Conservation (phyloP, 2,113 vertebrate species). For the Bambusicola thoracicus region DNA sequence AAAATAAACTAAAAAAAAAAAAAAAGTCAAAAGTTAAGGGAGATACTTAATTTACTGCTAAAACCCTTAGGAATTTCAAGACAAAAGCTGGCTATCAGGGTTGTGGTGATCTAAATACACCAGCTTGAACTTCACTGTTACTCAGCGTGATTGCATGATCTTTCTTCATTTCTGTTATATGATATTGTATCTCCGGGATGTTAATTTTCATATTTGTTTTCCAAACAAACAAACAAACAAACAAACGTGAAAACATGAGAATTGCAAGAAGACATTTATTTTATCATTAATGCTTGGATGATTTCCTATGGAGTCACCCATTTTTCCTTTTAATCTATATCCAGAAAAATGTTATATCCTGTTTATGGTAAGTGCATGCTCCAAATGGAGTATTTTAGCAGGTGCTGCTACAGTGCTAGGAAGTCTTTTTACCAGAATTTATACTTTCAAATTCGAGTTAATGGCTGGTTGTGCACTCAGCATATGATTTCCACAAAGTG, state of each 20-base stretch:
- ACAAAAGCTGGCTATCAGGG: neutral
- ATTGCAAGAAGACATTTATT: neutral
- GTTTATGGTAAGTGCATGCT: neutral
- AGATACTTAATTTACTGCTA: neutral
- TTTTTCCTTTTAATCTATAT: neutral
- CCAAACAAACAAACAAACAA: too few species aligned
- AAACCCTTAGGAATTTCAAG: neutral
- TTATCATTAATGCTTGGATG: neutral
- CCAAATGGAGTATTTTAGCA: neutral
- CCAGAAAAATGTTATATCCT: neutral
- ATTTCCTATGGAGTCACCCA: neutral
- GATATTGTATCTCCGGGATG: neutral
- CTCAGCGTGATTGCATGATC: neutral
- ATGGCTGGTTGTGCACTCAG: neutral
- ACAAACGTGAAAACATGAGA: neutral
- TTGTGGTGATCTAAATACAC: neutral
- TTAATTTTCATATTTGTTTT: neutral
- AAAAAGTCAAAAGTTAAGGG: neutral
- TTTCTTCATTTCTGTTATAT: neutral
- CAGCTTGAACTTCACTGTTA: neutral
- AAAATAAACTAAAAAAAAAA: neutral
- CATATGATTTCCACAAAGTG: neutral
- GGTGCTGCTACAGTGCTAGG: neutral
- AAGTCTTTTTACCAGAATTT: neutral
- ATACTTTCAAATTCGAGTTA: constrained; percentile 20